Percentiles rank a stretch among this genome's conserved stretches.
phyloP scores from a whole-genome alignment of 2,113 vertebrate species.

The Macaca nemestrina region DNA sequence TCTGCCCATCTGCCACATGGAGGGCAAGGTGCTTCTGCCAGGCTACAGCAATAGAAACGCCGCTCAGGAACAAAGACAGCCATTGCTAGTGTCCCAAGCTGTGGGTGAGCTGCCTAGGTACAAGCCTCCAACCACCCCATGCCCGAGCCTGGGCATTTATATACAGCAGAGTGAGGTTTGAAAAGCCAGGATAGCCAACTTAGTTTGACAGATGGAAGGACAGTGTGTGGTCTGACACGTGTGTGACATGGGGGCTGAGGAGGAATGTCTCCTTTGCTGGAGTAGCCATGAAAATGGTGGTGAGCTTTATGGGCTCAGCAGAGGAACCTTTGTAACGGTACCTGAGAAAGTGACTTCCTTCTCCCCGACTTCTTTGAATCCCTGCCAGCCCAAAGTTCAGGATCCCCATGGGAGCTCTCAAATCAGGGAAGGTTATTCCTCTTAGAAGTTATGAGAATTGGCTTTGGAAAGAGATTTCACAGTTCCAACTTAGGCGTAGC shows the following conservation, averaged over 20 bases:
- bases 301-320: neutral
- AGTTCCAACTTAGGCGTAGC: neutral
- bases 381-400: neutral
- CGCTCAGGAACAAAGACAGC: neutral
- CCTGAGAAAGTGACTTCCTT: neutral
- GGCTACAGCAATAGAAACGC: neutral
- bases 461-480: neutral
- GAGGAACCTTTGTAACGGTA: neutral
- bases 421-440: neutral
- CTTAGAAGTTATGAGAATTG: neutral
- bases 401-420: neutral
- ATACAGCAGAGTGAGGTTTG: neutral
- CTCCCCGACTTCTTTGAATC: neutral
- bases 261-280: neutral
- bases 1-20: conserved; percentile 31
- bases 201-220: neutral
- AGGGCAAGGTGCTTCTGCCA: neutral
- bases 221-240: neutral
- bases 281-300: neutral
- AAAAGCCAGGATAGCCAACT: neutral
- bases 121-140: neutral
- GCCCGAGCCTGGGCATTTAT: neutral
- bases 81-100: neutral
- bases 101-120: neutral
- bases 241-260: neutral